These are phyloP conservation scores for Andrena bucephala DNA, from an alignment of 2,888 invertebrate genomes.

Conservation along the genomic window DNA sequence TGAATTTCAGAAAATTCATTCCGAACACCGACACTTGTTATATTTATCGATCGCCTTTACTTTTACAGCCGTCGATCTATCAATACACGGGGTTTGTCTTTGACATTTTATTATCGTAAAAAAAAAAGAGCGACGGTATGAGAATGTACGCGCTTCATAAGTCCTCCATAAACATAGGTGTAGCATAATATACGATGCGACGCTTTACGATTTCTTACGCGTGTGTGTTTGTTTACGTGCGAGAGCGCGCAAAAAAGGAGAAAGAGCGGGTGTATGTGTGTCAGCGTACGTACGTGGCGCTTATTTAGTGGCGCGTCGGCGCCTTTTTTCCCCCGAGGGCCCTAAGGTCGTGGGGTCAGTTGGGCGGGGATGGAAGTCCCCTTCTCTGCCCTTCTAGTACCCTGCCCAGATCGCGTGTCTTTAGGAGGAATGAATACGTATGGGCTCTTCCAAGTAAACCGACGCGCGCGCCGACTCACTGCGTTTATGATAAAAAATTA, in stretches of 20 bases:
- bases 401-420: constrained; percentile 57
- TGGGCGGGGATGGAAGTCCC: constrained; percentile 72
- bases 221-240: constrained; percentile 19
- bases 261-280: constrained; percentile 16
- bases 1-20: constrained; percentile 16
- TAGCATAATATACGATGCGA: constrained; percentile 58
- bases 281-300: constrained; percentile 51
- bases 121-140: constrained; percentile 27
- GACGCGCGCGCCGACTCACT: constrained; percentile 36
- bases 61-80: constrained; percentile 36
- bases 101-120: constrained; percentile 41
- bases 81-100: constrained; percentile 29
- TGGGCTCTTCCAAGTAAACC: constrained; percentile 56
- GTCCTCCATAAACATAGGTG: constrained; percentile 54
- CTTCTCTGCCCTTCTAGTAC: constrained; percentile 60
- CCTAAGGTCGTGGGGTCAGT: constrained; percentile 73
- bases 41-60: constrained; percentile 35
- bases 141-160: constrained; percentile 32
- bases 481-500: constrained; percentile 28
- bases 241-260: constrained; percentile 7
- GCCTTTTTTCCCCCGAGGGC: constrained; percentile 69
- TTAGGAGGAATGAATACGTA: constrained; percentile 46
- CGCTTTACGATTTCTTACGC: constrained; percentile 56
- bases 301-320: constrained; percentile 78
- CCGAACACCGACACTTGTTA: constrained; percentile 1